Base-by-base conservation (phyloP, 2,888 invertebrate genomes). In the Muscina levida region DNA sequence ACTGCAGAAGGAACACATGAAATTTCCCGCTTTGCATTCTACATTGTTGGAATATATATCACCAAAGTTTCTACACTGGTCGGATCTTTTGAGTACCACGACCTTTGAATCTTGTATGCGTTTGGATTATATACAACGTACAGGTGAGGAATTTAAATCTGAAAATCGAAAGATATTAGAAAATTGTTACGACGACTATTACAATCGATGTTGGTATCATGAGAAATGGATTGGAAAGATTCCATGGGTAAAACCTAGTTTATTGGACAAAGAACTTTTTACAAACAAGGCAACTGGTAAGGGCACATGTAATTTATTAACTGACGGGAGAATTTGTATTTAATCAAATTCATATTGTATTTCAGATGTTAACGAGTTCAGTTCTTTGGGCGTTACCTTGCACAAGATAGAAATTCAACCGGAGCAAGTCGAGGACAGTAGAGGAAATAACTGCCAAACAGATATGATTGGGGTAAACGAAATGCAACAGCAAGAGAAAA, bases 121-220 rank as follows among this genome's bases (percentile, higher is more conserved):
- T 17, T 37, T 15, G 31, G 68, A 80, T 77, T 83, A 67, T 26
- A 37, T 66, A 17, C 65, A 74, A 4, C 74, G 74, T 37, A 78
- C 73, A 0, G 68, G 68, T 4, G 75, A 70, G 53, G 6, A 24
- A 1, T 26, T 83, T 11, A 57, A 82, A 57, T n/a, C 37, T 2
- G 15, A 39, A 13, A 57, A 77, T 74, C 24, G 11, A 1, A n/a
- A 0, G 10, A 17, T 11, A 0, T 17, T 83, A 0, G 44, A 66
- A 48, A 48, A 70, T 2, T 73, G 72, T 48, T 82, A 76, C 26
- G 13, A 31, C 15, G 53, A 70, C 4, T 82, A 80, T 72, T 83
- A 83, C 56, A 72, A 80, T 48, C 80, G 72, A 66, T 83, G 83
- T 67, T 82, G 80, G 80, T 56, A 42, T 10, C 42, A 76, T 13